These are phyloP conservation scores for Ptychodera flava DNA, from an alignment of 35 echinoderm and acorn worm genomes.

Conservation along the genomic window DNA sequence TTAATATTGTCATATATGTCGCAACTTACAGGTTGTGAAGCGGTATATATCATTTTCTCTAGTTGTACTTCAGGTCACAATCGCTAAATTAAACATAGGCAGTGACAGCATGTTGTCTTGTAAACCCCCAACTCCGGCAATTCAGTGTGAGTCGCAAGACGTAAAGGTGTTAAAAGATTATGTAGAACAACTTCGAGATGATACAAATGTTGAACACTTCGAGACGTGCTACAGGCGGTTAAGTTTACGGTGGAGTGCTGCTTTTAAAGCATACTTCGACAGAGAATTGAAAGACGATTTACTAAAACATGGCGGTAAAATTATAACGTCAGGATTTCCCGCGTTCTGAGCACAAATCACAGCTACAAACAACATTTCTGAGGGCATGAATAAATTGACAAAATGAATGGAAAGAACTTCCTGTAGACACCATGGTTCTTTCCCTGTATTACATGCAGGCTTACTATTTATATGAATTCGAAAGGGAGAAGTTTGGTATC, in stretches of 20 bases:
- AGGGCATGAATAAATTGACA: constrained; percentile 16
- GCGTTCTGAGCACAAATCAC: constrained; percentile 3
- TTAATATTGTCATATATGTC: too few species aligned
- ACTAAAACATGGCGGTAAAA: neutral
- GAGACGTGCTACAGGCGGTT: neutral
- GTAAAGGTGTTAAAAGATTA: constrained; percentile 24
- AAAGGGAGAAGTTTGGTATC: neutral
- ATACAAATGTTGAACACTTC: neutral
- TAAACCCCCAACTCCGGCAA: too few species aligned
- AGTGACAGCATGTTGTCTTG: too few species aligned
- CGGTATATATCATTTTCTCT: too few species aligned
- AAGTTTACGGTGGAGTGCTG: neutral
- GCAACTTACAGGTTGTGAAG: too few species aligned
- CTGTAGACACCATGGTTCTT: constrained; percentile 14
- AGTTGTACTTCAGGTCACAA: too few species aligned
- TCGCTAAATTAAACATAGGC: too few species aligned
- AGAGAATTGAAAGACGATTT: constrained; percentile 3
- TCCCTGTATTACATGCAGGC: constrained; percentile 12
- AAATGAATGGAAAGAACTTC: constrained; percentile 3
- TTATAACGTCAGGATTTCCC: constrained; percentile 3
- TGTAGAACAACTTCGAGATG: neutral
- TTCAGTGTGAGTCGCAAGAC: too few species aligned
- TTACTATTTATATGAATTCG: constrained; percentile 24
- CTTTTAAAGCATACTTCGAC: constrained; percentile 21
- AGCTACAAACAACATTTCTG: constrained; percentile 27